phyloP scores from a whole-genome alignment of 2,113 vertebrate species.

The Ptilonorhynchus violaceus region DNA sequence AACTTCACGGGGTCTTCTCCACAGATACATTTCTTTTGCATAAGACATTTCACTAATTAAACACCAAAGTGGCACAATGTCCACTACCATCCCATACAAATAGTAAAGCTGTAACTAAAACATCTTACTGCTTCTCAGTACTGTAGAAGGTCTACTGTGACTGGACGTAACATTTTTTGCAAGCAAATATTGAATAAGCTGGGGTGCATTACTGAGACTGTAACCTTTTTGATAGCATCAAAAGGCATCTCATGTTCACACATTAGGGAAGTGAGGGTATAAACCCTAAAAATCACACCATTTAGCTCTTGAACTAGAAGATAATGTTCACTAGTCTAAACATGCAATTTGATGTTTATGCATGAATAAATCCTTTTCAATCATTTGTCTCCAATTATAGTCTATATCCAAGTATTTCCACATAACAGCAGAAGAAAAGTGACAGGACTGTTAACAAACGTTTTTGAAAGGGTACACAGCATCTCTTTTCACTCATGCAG shows the following conservation, averaged over 20 bases:
- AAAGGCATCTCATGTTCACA: fast-evolving
- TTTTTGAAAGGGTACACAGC: neutral
- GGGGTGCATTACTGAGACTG: neutral
- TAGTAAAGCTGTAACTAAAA: neutral
- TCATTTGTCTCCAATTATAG: neutral
- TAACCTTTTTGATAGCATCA: neutral
- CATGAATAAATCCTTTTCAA: neutral
- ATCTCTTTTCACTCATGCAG: neutral
- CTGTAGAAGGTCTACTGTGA: neutral
- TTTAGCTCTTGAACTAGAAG: neutral
- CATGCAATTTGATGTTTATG: neutral
- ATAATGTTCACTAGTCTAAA: neutral
- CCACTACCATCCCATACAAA: neutral
- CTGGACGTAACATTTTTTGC: neutral
- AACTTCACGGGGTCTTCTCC: neutral
- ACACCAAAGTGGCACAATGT: neutral
- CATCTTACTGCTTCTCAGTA: neutral
- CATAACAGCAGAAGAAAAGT: neutral
- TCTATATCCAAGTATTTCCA: neutral
- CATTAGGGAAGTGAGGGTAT: neutral
- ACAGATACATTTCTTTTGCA: neutral
- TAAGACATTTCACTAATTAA: neutral
- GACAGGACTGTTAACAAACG: neutral
- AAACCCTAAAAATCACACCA: neutral
- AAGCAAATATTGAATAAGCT: neutral